phyloP scores from a whole-genome alignment of 2,797 vertebrate species.

The Anguilla marmorata region DNA sequence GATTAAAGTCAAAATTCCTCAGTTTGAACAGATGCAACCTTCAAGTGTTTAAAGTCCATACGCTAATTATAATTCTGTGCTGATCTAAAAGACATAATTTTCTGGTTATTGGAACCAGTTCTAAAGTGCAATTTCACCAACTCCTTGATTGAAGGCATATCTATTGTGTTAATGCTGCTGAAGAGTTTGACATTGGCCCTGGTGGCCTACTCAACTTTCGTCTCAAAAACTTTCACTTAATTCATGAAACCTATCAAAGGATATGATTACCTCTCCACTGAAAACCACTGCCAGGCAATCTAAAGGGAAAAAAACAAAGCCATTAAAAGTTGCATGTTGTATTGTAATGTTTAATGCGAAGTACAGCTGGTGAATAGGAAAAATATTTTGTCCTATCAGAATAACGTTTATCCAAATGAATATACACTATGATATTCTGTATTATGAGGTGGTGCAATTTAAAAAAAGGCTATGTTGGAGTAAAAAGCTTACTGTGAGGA shows the following conservation, averaged over 20 bases:
- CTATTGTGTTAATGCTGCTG: too few species aligned
- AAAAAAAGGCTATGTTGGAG: neutral
- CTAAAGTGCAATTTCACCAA: too few species aligned
- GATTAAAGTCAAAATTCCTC: too few species aligned
- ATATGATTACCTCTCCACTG: slow-evolving; percentile 59
- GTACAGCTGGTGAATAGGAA: neutral
- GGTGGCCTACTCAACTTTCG: neutral
- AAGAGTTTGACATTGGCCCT: neutral
- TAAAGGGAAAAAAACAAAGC: slow-evolving; percentile 41
- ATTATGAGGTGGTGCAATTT: neutral
- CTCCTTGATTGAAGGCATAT: too few species aligned
- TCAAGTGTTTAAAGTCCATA: neutral
- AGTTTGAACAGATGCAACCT: neutral
- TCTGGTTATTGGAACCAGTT: neutral
- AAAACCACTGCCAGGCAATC: slow-evolving; percentile 57
- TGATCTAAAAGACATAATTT: too few species aligned
- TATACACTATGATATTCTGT: too few species aligned
- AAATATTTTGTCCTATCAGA: too few species aligned
- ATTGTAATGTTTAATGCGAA: neutral
- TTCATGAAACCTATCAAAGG: neutral
- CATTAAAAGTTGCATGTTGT: neutral
- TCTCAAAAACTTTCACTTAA: neutral
- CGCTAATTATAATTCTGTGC: neutral
- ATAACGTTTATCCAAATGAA: too few species aligned
- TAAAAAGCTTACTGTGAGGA: slow-evolving; percentile 55